Evolutionary conservation across 2,888 invertebrate species (phyloP), one percentile per base, ranked within the genome.

Genomic region (Leptinotarsa juncta): DNA sequence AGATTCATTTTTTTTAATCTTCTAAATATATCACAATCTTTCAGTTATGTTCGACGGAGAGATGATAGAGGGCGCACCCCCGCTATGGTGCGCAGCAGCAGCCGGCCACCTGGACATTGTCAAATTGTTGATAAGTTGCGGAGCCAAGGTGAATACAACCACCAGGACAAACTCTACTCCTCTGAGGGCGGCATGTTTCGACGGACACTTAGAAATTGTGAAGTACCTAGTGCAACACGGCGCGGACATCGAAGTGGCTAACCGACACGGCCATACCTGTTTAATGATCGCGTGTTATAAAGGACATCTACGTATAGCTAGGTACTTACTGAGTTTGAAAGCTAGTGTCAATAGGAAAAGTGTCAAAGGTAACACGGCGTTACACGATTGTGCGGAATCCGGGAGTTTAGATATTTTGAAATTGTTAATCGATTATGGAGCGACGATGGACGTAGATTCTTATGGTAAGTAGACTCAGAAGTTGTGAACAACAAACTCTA

Each of bases 271-370:
- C 1, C 98, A 99, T 89, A 98, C 98, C 16, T 98, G 98, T 86
- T 90, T 99, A 50, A 99, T 99, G 98, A 99, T 99, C 77, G 96
- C 98, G 66, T 98, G 97, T 88, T 98, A 97, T 89, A 97, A 97
- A 88, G 96, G 97, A 71, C 97, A 98, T 89, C 93, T 94, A 81
- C 92, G 93, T 85, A 97, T 98, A 86, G 97, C 97, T 70, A 94
- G 94, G 85, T 98, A 95, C 89, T 91, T 98, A 72, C 90, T 98
- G 14, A 92, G 93, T 18, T 89, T 96, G 65, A 95, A 95, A 83
- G 98, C 97, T 2, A 94, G 97, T 86, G 96, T 97, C 2, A 98
- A 98, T 88, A 92, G 97, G 78, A 97, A 96, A 88, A 96, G 96
- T 84, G 94, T 95, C 15, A 96, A 96, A 87, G 95, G 95, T 48